Evolutionary conservation across 2,888 invertebrate species (phyloP).

Genomic region (Eristalinus sepulchralis): DNA sequence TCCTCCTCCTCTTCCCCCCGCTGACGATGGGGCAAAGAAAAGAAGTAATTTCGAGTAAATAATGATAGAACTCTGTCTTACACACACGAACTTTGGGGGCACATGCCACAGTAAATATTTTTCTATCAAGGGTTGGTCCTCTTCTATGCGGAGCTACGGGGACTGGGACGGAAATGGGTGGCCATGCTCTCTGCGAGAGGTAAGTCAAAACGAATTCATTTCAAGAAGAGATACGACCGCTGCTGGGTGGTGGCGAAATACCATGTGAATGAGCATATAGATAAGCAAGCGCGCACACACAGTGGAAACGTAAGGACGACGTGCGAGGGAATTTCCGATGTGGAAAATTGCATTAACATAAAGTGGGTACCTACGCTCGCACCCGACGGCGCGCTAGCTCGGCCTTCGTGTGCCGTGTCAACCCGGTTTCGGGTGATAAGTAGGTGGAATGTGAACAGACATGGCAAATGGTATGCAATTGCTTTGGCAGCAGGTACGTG

Average conservation of each 20-base stretch:
- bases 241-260: not conserved
- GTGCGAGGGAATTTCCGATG: constrained; percentile 40
- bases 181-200: not conserved
- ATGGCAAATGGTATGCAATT: constrained; percentile 1
- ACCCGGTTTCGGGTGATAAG: not conserved
- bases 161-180: not conserved
- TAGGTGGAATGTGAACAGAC: constrained; percentile 1
- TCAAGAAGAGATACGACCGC: constrained; percentile 50
- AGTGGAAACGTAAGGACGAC: constrained; percentile 40
- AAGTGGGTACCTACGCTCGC: constrained; percentile 16
- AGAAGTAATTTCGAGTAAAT: constrained; percentile 59
- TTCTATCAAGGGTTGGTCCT: constrained; percentile 39
- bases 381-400: not conserved
- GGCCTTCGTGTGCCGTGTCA: not conserved
- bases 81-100: constrained; percentile 7
- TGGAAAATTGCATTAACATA: constrained; percentile 70
- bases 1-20: not conserved
- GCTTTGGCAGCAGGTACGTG: not conserved
- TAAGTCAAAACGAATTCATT: constrained; percentile 66
- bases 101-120: constrained; percentile 42
- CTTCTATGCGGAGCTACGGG: not conserved
- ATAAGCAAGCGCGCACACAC: constrained; percentile 27
- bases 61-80: constrained; percentile 60
- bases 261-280: not conserved
- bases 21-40: constrained; percentile 20